Percentiles rank a stretch among this genome's conserved stretches.
Evolutionary conservation across 2,888 invertebrate genomes (phyloP).

Genomic region (Drosophila anomalipes): DNA sequence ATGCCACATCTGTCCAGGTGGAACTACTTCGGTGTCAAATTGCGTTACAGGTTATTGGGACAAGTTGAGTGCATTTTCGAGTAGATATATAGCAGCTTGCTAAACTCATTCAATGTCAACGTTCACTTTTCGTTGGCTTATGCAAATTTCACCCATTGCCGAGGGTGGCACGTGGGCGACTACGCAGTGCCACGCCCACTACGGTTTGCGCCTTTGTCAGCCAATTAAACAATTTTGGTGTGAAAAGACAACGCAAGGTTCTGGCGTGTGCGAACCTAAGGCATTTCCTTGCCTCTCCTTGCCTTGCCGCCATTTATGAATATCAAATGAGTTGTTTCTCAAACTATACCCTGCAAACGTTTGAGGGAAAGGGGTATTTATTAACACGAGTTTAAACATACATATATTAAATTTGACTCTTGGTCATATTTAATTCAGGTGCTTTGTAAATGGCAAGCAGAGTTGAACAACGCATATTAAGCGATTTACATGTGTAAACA

Average conservation of each 20-base stretch:
- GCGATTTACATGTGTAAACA: background rate
- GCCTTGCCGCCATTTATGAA: slow-evolving; percentile 70
- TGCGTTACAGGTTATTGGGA: slow-evolving; percentile 66
- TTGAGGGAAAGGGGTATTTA: background rate
- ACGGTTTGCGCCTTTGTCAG: slow-evolving; percentile 55
- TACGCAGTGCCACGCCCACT: background rate
- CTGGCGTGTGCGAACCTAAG: slow-evolving; percentile 54
- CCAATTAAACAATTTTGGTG: slow-evolving; percentile 78
- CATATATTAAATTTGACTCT: background rate
- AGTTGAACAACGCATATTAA: background rate
- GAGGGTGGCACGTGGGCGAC: background rate
- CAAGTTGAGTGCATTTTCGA: slow-evolving; percentile 73
- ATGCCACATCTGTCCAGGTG: slow-evolving; percentile 12
- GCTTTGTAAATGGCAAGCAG: background rate
- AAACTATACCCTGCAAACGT: slow-evolving; percentile 28
- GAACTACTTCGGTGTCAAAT: slow-evolving; percentile 61
- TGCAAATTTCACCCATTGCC: slow-evolving; percentile 60
- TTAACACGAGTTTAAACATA: background rate
- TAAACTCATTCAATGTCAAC: slow-evolving; percentile 77
- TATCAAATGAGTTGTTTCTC: slow-evolving; percentile 70
- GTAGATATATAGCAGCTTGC: slow-evolving; percentile 59
- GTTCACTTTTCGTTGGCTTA: slow-evolving; percentile 71
- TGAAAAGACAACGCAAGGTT: slow-evolving; percentile 56
- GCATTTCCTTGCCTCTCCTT: slow-evolving; percentile 25
- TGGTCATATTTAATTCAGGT: background rate